phyloP scores from a whole-genome alignment of 2,797 vertebrate species.

The Carapus acus region DNA sequence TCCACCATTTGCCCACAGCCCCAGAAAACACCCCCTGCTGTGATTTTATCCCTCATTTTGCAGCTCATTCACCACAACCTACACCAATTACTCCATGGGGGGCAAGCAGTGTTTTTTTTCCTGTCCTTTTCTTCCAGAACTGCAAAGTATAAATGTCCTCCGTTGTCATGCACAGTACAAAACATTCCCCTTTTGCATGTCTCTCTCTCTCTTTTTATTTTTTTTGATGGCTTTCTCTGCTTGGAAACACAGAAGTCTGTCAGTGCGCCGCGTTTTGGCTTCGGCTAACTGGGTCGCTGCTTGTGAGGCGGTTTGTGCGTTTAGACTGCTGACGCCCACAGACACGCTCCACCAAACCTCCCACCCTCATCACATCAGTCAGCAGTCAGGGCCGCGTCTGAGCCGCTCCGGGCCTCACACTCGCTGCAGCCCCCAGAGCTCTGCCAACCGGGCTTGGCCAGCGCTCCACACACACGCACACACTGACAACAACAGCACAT shows the following conservation, averaged over 20 bases:
- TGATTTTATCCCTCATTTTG: neutral
- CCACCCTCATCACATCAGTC: constrained; percentile 40
- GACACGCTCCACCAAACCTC: constrained; percentile 29
- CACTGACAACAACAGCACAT: too few species aligned
- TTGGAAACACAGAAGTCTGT: neutral
- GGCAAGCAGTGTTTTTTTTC: too few species aligned
- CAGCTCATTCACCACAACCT: too few species aligned
- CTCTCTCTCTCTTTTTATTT: too few species aligned
- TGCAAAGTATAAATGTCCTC: neutral
- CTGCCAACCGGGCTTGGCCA: too few species aligned
- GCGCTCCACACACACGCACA: too few species aligned
- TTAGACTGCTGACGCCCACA: constrained; percentile 28
- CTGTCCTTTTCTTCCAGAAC: neutral
- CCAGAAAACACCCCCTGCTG: constrained; percentile 1
- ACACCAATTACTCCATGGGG: too few species aligned
- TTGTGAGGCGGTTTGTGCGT: constrained; percentile 1
- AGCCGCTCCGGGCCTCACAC: constrained; percentile 23
- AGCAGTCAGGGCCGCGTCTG: constrained; percentile 24
- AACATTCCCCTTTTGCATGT: neutral
- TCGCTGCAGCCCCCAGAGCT: neutral
- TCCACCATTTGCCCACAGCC: neutral
- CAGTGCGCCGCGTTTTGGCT: neutral
- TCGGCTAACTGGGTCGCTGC: neutral
- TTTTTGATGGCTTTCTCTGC: neutral
- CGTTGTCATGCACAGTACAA: too few species aligned